These are phyloP conservation scores for Chamaetylas fuelleborni DNA, from an alignment of 2,113 vertebrate genomes.

Conservation along the genomic window DNA sequence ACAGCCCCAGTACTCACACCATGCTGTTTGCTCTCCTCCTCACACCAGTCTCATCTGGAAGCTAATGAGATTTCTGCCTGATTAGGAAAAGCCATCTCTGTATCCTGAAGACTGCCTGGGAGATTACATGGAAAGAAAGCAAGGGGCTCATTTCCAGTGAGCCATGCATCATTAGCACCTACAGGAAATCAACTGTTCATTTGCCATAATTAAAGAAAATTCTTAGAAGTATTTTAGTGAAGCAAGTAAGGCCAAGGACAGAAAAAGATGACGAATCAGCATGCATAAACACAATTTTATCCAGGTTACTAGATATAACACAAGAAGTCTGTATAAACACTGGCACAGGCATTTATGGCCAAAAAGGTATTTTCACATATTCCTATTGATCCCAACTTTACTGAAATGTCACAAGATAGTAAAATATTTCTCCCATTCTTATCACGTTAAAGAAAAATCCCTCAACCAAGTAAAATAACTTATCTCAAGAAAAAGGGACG, in stretches of 20 bases:
- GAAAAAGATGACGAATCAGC: not conserved
- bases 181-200: not conserved
- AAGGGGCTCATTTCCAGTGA: not conserved
- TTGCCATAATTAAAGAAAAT: not conserved
- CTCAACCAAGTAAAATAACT: not conserved
- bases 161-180: not conserved
- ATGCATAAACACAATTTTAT: not conserved
- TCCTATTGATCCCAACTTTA: conserved; percentile 15
- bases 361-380: conserved; percentile 8
- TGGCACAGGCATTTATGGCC: not conserved
- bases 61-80: not conserved
- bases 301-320: not conserved
- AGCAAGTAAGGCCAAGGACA: not conserved
- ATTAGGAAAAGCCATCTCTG: not conserved
- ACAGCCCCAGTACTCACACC: not conserved
- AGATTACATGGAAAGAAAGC: not conserved
- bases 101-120: not conserved
- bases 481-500: not conserved
- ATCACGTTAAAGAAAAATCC: not conserved
- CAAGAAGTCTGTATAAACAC: not conserved
- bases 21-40: not conserved
- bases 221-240: not conserved
- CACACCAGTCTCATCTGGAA: not conserved
- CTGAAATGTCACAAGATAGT: not conserved
- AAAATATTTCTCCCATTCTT: not conserved